These are phyloP conservation scores for Corbicula japonica DNA, from an alignment of 2,888 invertebrate species.

Conservation along the genomic window DNA sequence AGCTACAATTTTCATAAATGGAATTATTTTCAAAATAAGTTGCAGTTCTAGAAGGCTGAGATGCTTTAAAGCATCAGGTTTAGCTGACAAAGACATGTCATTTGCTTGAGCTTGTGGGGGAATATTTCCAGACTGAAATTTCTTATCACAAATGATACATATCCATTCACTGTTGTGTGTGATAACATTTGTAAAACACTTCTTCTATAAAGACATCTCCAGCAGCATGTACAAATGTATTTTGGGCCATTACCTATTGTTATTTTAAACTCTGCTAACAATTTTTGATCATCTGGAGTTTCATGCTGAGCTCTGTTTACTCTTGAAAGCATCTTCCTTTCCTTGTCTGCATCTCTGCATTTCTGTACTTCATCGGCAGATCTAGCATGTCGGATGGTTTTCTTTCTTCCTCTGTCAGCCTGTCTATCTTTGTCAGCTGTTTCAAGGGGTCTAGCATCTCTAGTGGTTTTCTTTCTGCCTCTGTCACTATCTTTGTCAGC, in stretches of 20 bases:
- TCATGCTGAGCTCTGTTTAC: slow-evolving; percentile 10
- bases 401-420: too few species aligned
- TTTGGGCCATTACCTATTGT: slow-evolving; percentile 9
- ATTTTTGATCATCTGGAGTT: slow-evolving; percentile 10
- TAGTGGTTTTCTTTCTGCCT: not conserved
- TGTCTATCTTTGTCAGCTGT: too few species aligned
- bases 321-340: slow-evolving; percentile 10
- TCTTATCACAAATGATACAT: slow-evolving; percentile 19
- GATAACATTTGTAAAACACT: slow-evolving; percentile 11
- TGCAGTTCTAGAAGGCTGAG: slow-evolving; percentile 11
- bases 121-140: slow-evolving; percentile 11
- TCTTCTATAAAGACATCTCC: slow-evolving; percentile 17
- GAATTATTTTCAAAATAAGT: slow-evolving; percentile 17
- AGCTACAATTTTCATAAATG: slow-evolving; percentile 18
- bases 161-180: slow-evolving; percentile 20
- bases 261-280: slow-evolving; percentile 15
- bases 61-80: slow-evolving; percentile 15
- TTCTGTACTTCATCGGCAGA: slow-evolving; percentile 3
- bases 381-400: not conserved
- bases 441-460: too few species aligned
- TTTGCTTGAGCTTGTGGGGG: slow-evolving; percentile 24
- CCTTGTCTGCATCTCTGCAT: slow-evolving; percentile 10
- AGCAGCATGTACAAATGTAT: slow-evolving; percentile 26
- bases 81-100: slow-evolving; percentile 21
- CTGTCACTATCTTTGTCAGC: not conserved